A percentile compares a stretch with the other conserved stretches of the same genome.
These are phyloP conservation scores for Drosophila parvula DNA, from an alignment of 1,140 invertebrate genomes.

Conservation along the genomic window DNA sequence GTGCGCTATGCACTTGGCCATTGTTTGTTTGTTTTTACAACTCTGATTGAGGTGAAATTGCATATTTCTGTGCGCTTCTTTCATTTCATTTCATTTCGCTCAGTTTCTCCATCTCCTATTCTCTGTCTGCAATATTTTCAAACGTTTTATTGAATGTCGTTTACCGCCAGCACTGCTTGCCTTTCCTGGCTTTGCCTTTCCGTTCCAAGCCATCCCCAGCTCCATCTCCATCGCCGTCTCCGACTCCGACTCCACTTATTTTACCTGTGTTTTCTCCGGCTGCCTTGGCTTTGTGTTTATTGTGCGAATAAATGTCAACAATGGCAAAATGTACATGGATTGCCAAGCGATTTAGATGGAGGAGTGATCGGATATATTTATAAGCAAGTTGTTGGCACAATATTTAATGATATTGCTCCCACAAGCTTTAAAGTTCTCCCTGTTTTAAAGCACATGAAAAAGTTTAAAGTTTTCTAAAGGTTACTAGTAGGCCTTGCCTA, in stretches of 20 bases:
- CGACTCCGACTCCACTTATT: conserved; percentile 22
- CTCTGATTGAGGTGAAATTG: conserved; percentile 82
- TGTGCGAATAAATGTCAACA: conserved; percentile 68
- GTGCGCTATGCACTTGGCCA: conserved; percentile 46
- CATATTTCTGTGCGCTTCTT: conserved; percentile 79
- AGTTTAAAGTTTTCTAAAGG: too few relatives aligned
- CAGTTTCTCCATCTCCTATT: conserved; percentile 25
- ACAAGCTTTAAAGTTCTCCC: too few relatives aligned
- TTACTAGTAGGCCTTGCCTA: neutral
- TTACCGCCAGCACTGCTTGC: conserved; percentile 35
- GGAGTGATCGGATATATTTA: conserved; percentile 18
- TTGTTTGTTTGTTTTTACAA: conserved; percentile 82
- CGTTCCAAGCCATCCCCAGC: conserved; percentile 18
- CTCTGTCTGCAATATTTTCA: conserved; percentile 60
- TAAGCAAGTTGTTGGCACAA: neutral
- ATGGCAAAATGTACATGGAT: conserved; percentile 33
- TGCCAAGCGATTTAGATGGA: conserved; percentile 31
- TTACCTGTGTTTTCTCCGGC: conserved; percentile 24
- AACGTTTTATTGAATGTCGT: conserved; percentile 80
- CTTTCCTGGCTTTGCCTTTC: conserved; percentile 18
- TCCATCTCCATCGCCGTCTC: conserved; percentile 11
- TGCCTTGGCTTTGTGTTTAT: conserved; percentile 57
- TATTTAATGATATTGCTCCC: neutral
- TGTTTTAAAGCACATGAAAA: neutral
- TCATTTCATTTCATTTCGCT: conserved; percentile 68